Conservation (phyloP, 2,888 invertebrate genomes). For the Hypena proboscidalis region DNA sequence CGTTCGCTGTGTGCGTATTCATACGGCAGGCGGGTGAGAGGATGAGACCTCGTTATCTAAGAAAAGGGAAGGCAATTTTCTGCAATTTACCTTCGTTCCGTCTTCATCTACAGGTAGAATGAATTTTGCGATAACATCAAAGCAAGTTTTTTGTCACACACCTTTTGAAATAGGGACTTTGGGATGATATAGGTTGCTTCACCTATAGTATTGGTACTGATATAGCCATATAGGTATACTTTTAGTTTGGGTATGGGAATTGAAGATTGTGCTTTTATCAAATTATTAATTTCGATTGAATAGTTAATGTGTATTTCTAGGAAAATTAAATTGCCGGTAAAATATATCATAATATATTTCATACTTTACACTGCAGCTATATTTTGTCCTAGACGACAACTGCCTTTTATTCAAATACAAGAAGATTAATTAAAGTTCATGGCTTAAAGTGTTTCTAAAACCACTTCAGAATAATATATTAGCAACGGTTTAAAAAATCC, state of each 20-base stretch:
- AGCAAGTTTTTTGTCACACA: slow-evolving; percentile 10
- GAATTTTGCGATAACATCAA: slow-evolving; percentile 38
- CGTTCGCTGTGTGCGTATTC: slow-evolving; percentile 39
- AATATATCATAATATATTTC: too few species aligned
- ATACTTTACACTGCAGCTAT: too few species aligned
- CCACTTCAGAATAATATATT: too few species aligned
- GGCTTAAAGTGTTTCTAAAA: too few species aligned
- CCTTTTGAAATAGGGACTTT: neutral
- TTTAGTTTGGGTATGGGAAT: too few species aligned
- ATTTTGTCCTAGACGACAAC: too few species aligned
- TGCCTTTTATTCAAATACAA: too few species aligned
- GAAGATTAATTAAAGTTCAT: too few species aligned
- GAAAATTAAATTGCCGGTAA: too few species aligned
- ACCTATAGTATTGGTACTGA: too few species aligned
- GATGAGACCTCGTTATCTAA: slow-evolving; percentile 53
- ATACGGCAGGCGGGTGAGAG: slow-evolving; percentile 42
- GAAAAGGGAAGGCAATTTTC: slow-evolving; percentile 60
- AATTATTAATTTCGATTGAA: neutral
- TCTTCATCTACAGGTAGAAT: slow-evolving; percentile 47
- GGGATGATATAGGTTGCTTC: neutral
- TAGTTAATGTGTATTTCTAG: neutral
- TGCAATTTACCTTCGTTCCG: slow-evolving; percentile 56
- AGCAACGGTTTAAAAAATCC: too few species aligned
- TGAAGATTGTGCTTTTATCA: neutral
- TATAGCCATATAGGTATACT: too few species aligned